A percentile compares a stretch with the other conserved stretches of the same genome.
phyloP scores from a whole-genome alignment of 1,140 invertebrate genomes.

The Cryptotermes secundus region DNA sequence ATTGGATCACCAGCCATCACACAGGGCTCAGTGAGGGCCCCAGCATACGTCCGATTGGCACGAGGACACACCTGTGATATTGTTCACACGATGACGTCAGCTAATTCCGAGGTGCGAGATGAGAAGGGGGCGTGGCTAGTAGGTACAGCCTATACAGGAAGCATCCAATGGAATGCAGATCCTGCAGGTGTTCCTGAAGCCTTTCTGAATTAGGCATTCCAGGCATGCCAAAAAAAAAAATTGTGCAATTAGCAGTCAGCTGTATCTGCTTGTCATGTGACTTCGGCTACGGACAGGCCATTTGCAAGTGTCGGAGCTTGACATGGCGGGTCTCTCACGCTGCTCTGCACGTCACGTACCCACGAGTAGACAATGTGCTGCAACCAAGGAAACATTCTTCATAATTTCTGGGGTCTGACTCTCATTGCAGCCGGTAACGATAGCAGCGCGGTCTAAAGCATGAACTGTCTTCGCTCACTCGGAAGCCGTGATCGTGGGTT shows the following conservation, averaged over 20 bases:
- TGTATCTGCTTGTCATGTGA: background rate
- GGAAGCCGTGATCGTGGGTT: too few relatives aligned
- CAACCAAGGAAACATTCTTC: too few relatives aligned
- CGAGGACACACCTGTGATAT: background rate
- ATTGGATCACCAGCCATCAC: background rate
- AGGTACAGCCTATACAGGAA: background rate
- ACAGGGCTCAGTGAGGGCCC: background rate
- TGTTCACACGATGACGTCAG: constrained; percentile 10
- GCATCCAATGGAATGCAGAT: constrained; percentile 1
- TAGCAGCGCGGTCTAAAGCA: too few relatives aligned
- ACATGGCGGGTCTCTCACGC: too few relatives aligned
- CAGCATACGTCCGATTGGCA: background rate
- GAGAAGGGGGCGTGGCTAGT: background rate
- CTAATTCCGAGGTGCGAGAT: constrained; percentile 2
- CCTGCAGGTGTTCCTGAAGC: background rate
- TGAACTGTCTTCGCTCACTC: too few relatives aligned
- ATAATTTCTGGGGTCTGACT: too few relatives aligned
- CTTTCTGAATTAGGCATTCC: background rate
- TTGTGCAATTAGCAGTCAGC: background rate
- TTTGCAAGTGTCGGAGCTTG: too few relatives aligned
- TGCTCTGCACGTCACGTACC: too few relatives aligned
- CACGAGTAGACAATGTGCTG: too few relatives aligned
- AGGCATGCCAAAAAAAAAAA: background rate
- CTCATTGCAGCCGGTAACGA: too few relatives aligned
- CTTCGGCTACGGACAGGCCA: background rate